Conservation (phyloP, 1,140 invertebrate genomes). For the Drosophila truncata region DNA sequence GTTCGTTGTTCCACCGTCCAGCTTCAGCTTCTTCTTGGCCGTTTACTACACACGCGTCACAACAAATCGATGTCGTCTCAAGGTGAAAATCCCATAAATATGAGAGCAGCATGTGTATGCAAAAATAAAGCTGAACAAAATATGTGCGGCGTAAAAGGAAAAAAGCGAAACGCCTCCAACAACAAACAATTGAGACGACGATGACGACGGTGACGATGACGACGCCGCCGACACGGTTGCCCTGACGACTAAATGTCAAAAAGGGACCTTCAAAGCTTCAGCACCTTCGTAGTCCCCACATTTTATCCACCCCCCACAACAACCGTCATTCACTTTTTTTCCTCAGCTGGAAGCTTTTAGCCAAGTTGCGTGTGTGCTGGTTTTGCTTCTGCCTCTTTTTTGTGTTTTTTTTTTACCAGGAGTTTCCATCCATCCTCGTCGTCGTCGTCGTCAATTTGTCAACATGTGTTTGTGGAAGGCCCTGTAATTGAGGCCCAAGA, state of each 20-base stretch:
- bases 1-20: conserved; percentile 31
- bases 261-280: conserved; percentile 52
- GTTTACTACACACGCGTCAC: conserved; percentile 51
- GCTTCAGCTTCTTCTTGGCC: conserved; percentile 13
- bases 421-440: conserved; percentile 24
- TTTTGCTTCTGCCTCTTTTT: conserved; percentile 6
- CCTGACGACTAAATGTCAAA: conserved; percentile 54
- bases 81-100: conserved; percentile 76
- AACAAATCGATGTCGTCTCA: conserved; percentile 82
- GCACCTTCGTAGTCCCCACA: conserved; percentile 3
- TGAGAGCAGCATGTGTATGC: conserved; percentile 42
- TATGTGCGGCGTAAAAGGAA: conserved; percentile 43
- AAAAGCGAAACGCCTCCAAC: conserved; percentile 46
- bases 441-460: conserved; percentile 61
- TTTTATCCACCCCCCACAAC: conserved; percentile 16
- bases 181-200: conserved; percentile 47
- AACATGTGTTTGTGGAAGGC: conserved; percentile 54
- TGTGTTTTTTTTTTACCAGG: conserved; percentile 4
- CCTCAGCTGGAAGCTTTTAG: conserved; percentile 40
- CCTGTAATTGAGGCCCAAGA: conserved; percentile 43
- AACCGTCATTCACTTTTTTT: conserved; percentile 33
- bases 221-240: conserved; percentile 38
- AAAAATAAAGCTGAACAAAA: conserved; percentile 30
- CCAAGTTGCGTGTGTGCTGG: conserved; percentile 31
- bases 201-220: conserved; percentile 13